Evolutionary conservation across 2,797 vertebrate genomes (phyloP).

Genomic region (Emydoidea blandingii): DNA sequence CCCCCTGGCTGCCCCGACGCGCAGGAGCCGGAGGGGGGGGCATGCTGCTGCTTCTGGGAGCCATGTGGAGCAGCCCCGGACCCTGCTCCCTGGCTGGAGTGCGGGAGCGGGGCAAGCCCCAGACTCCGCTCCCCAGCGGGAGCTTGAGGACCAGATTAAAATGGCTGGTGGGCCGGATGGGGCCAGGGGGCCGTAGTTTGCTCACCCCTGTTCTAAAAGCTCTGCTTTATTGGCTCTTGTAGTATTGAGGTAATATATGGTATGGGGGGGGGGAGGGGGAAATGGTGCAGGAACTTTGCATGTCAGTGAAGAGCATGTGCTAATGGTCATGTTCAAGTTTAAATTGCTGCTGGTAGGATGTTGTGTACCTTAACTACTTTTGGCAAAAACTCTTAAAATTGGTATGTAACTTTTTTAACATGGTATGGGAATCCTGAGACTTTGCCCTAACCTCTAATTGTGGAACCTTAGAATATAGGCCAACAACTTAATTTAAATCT

Average conservation of each 20-base stretch:
- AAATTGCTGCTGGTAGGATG: fast-evolving
- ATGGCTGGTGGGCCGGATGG: no score
- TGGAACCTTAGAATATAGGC: not conserved
- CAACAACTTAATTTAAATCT: fast-evolving
- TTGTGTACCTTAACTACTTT: not conserved
- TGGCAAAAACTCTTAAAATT: fast-evolving
- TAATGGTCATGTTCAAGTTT: fast-evolving
- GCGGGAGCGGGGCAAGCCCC: no score
- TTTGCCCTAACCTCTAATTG: not conserved
- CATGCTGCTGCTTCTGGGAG: no score
- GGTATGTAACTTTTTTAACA: fast-evolving
- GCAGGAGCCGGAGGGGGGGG: no score
- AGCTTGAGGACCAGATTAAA: no score
- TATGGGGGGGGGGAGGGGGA: no score
- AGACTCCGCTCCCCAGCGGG: no score
- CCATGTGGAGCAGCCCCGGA: no score
- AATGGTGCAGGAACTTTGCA: not conserved
- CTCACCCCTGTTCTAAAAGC: not conserved
- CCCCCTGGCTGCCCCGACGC: no score
- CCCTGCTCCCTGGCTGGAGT: no score
- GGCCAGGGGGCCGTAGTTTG: no score
- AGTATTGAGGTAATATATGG: not conserved
- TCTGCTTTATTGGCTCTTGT: fast-evolving
- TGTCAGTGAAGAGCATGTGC: fast-evolving
- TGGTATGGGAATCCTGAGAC: not conserved